Conservation (phyloP, 1,140 invertebrate species). For the Coelopa frigida region DNA sequence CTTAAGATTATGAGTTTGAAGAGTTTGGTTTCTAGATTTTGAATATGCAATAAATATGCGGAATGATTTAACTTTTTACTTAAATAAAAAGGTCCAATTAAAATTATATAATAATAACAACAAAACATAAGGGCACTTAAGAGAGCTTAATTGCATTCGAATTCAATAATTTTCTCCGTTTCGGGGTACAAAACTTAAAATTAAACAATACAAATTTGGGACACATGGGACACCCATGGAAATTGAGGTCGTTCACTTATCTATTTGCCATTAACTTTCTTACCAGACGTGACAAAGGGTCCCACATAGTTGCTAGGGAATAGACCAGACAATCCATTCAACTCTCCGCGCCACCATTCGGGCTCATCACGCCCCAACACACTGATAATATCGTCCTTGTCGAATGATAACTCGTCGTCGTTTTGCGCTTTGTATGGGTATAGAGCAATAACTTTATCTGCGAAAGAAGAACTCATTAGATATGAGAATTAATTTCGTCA, state of each 20-base stretch:
- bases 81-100: no score
- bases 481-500: no score
- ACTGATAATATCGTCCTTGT: constrained; percentile 88
- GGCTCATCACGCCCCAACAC: constrained; percentile 86
- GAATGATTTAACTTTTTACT: no score
- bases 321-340: constrained; percentile 76
- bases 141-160: constrained; percentile 1
- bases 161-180: background rate
- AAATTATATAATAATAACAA: no score
- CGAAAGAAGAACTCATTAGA: constrained; percentile 31
- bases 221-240: no score
- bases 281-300: constrained; percentile 44
- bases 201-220: no score
- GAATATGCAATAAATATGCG: no score
- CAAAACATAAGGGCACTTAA: no score
- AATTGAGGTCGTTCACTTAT: no score
- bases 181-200: background rate
- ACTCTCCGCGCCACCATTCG: constrained; percentile 93
- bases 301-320: constrained; percentile 89
- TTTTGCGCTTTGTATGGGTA: constrained; percentile 91
- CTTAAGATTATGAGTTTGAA: no score
- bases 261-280: constrained; percentile 18
- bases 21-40: no score
- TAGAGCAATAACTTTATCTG: constrained; percentile 84
- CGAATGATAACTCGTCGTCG: constrained; percentile 88